Evolutionary conservation across 2,797 vertebrate genomes (phyloP).

Genomic region (Vespertilio murinus): DNA sequence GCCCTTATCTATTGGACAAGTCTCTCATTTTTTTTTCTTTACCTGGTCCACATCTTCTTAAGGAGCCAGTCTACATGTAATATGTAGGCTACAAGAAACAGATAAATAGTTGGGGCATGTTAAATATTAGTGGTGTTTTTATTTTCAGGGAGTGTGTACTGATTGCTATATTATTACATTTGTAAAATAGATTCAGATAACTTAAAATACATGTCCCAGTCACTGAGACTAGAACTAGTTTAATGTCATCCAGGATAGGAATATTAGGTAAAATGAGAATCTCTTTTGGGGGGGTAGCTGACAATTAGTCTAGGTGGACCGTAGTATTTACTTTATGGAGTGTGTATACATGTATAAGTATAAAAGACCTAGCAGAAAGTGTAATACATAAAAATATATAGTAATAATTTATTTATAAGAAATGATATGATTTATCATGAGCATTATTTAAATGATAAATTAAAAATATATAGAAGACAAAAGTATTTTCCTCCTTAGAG

Average conservation of each 20-base stretch:
- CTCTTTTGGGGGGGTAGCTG: not conserved
- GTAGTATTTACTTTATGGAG: not conserved
- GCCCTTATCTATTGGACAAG: not conserved
- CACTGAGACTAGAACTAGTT: not conserved
- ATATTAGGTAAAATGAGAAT: not conserved
- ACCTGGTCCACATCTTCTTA: not conserved
- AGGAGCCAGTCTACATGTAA: not conserved
- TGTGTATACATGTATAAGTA: not conserved
- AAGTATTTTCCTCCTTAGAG: not conserved
- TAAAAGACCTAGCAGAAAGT: not conserved
- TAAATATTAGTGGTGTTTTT: not conserved
- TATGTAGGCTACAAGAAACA: not conserved
- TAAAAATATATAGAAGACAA: not conserved
- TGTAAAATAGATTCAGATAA: not conserved
- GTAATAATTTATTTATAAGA: not conserved
- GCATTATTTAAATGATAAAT: not conserved
- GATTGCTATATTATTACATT: not conserved
- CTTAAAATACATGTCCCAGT: not conserved
- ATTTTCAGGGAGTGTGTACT: not conserved
- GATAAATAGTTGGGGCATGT: not conserved
- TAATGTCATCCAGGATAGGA: not conserved
- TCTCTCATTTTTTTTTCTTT: not conserved
- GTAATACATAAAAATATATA: not conserved
- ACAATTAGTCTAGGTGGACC: not conserved
- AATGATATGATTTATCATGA: not conserved